Evolutionary conservation across 2,888 invertebrate genomes (phyloP).

Genomic region (Lampropteryx suffumata): DNA sequence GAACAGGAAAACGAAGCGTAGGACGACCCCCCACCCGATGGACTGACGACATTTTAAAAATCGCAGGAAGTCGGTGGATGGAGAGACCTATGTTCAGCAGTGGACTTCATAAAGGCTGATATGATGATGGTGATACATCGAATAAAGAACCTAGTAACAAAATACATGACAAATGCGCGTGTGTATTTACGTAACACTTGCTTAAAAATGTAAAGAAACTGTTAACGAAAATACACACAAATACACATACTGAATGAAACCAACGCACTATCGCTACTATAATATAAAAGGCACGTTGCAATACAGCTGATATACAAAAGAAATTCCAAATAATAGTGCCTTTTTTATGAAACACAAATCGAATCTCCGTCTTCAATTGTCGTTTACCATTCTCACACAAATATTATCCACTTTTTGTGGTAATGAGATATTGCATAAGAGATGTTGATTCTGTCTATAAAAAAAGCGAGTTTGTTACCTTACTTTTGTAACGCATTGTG

Average conservation of each 20-base stretch:
- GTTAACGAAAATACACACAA: too few species aligned
- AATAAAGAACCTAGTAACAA: too few species aligned
- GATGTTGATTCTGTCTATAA: slow-evolving; percentile 19
- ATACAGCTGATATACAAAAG: slow-evolving; percentile 6
- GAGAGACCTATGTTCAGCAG: too few species aligned
- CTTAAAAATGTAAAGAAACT: too few species aligned
- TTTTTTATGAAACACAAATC: slow-evolving; percentile 21
- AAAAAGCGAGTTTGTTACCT: slow-evolving; percentile 8
- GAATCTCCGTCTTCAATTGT: slow-evolving; percentile 11
- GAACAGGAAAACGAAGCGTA: too few species aligned
- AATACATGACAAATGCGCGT: too few species aligned
- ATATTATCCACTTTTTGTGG: slow-evolving; percentile 15
- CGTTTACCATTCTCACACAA: slow-evolving; percentile 27
- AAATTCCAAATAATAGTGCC: slow-evolving; percentile 8
- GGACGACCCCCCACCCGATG: too few species aligned
- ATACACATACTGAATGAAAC: slow-evolving; percentile 21
- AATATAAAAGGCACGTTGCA: slow-evolving; percentile 23
- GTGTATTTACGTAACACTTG: too few species aligned
- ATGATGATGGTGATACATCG: too few species aligned
- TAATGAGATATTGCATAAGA: slow-evolving; percentile 23
- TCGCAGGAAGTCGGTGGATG: too few species aligned
- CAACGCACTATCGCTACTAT: slow-evolving; percentile 23
- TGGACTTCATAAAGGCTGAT: too few species aligned
- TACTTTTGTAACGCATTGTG: slow-evolving; percentile 19
- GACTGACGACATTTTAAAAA: too few species aligned